Percentiles rank a stretch among this genome's conserved stretches.
Evolutionary conservation across 2,113 vertebrate genomes (phyloP).

Genomic region (Xiphophorus hellerii): DNA sequence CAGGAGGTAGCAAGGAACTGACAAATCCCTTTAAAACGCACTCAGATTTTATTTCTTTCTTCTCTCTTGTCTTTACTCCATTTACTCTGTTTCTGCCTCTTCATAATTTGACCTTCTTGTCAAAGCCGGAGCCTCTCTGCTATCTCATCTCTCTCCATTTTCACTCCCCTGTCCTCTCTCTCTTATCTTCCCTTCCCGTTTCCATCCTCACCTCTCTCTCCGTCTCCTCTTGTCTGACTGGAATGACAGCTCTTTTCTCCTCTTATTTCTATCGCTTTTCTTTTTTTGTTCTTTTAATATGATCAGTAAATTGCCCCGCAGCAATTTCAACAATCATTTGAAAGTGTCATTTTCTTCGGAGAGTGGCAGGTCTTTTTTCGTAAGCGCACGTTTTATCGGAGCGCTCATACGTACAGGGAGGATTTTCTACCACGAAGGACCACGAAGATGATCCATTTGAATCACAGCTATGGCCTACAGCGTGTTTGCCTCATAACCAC

Average conservation of each 20-base stretch:
- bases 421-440: neutral
- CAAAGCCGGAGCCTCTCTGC: neutral
- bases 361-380: neutral
- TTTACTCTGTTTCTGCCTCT: conserved; percentile 28
- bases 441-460: conserved; percentile 13
- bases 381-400: neutral
- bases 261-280: neutral
- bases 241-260: conserved; percentile 12
- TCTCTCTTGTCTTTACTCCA: conserved; percentile 4
- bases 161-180: conserved; percentile 16
- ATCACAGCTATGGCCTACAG: too few species aligned
- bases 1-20: conserved; percentile 15
- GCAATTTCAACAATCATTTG: conserved; percentile 31
- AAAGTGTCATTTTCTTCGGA: conserved; percentile 17
- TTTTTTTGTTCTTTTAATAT: conserved; percentile 10
- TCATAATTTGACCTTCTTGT: conserved; percentile 23
- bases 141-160: conserved; percentile 44
- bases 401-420: neutral
- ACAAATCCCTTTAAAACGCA: conserved; percentile 31
- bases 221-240: neutral
- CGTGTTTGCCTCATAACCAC: too few species aligned
- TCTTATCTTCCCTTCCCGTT: conserved; percentile 44
- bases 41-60: conserved; percentile 21
- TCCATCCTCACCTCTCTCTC: conserved; percentile 10
- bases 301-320: neutral